These are phyloP conservation scores for Tenodera sinensis DNA, from an alignment of 2,888 invertebrate species.

Conservation along the genomic window DNA sequence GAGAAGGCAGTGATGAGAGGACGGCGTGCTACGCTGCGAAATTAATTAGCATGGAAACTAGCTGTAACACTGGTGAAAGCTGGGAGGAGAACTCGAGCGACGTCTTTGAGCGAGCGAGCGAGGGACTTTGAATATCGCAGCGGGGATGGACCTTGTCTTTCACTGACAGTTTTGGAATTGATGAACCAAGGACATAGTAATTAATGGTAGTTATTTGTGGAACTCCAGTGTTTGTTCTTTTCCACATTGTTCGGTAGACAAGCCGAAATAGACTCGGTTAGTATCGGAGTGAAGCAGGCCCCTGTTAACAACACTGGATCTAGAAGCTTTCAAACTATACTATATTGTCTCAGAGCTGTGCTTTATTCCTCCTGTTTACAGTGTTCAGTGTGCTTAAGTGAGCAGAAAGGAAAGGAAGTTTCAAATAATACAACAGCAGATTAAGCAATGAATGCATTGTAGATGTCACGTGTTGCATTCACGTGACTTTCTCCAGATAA, in stretches of 20 bases:
- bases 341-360: no score
- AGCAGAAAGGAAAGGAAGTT: no score
- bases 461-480: no score
- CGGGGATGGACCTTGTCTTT: neutral
- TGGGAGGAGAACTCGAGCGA: neutral
- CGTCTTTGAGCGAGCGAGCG: neutral
- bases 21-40: neutral
- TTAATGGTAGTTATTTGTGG: neutral
- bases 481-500: no score
- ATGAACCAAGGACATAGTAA: neutral
- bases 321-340: neutral
- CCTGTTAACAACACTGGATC: neutral
- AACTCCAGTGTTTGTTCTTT: neutral
- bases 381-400: no score
- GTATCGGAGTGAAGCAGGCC: neutral
- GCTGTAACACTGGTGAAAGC: neutral
- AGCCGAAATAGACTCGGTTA: neutral
- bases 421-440: no score
- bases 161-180: neutral
- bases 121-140: neutral
- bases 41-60: conserved; percentile 12
- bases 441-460: no score
- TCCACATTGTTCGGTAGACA: neutral
- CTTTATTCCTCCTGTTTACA: no score
- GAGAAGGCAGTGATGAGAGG: neutral